phyloP scores from a whole-genome alignment of 23 tunicate genomes.

The Halocynthia aurantium region DNA sequence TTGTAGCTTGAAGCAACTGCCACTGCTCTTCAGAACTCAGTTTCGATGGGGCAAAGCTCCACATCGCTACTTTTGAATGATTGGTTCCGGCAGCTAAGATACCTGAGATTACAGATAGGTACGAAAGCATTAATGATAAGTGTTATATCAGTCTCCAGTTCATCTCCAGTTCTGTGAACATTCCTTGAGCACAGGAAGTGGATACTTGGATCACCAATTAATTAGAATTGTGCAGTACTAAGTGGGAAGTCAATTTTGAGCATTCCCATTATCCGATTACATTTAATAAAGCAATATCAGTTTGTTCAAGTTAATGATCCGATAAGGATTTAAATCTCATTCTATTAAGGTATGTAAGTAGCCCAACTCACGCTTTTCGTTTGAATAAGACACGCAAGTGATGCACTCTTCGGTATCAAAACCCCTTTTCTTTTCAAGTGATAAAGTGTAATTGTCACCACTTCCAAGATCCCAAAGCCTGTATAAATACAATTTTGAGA shows the following conservation, averaged over 20 bases:
- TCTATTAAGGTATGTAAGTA: background rate
- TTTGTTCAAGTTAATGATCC: background rate
- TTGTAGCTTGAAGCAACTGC: constrained; percentile 43
- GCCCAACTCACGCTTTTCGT: constrained; percentile 33
- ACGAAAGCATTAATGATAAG: background rate
- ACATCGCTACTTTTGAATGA: constrained; percentile 49
- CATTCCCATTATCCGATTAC: too few relatives aligned
- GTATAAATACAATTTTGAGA: background rate
- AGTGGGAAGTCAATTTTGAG: too few relatives aligned
- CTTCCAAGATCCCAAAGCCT: constrained; percentile 68
- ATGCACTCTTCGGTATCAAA: constrained; percentile 42
- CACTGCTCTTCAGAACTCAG: constrained; percentile 60
- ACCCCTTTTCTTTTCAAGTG: constrained; percentile 34
- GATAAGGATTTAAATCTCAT: background rate
- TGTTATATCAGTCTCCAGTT: too few relatives aligned
- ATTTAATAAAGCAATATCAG: too few relatives aligned
- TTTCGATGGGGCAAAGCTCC: constrained; percentile 34
- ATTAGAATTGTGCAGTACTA: too few relatives aligned
- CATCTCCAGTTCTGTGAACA: too few relatives aligned
- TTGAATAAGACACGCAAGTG: constrained; percentile 37
- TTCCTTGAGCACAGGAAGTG: too few relatives aligned
- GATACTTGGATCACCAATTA: too few relatives aligned
- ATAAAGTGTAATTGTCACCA: constrained; percentile 66
- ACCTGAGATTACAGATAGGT: constrained; percentile 29
- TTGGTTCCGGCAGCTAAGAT: constrained; percentile 70